A percentile compares a stretch with the other conserved stretches of the same genome.
phyloP scores from a whole-genome alignment of 2,113 vertebrate genomes.

The Coracopsis vasa region DNA sequence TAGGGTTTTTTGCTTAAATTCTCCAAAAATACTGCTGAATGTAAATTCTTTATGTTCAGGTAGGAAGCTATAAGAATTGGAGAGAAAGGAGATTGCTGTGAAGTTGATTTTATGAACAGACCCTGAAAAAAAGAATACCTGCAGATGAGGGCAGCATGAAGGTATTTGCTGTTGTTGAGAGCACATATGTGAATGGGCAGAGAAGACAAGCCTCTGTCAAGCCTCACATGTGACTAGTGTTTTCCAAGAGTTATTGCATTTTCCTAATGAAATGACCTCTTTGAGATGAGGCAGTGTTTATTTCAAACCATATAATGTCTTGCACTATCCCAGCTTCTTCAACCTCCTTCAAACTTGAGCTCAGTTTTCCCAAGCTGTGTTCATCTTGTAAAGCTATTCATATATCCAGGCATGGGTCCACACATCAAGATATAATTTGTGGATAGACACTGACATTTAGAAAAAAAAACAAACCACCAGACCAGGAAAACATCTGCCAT shows the following conservation, averaged over 20 bases:
- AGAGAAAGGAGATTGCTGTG: neutral
- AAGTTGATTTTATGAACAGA: neutral
- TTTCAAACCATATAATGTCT: neutral
- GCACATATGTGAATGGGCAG: neutral
- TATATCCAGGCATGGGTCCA: neutral
- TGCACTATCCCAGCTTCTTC: neutral
- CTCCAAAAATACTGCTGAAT: neutral
- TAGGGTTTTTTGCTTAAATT: neutral
- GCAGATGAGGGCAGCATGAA: neutral
- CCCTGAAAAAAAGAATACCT: neutral
- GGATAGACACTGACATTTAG: conserved; percentile 31
- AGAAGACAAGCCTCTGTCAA: neutral
- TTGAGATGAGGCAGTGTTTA: neutral
- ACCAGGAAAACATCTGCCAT: conserved; percentile 45
- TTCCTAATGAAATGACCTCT: neutral
- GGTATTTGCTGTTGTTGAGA: neutral
- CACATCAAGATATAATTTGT: neutral
- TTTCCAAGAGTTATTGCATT: neutral
- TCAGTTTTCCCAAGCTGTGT: neutral
- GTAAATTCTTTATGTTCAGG: neutral
- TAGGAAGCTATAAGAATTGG: neutral
- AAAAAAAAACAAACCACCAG: neutral
- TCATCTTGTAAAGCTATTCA: neutral
- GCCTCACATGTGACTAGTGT: neutral
- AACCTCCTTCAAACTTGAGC: neutral